Conservation (phyloP, 1,140 invertebrate genomes). For the Drosophila sp. region DNA sequence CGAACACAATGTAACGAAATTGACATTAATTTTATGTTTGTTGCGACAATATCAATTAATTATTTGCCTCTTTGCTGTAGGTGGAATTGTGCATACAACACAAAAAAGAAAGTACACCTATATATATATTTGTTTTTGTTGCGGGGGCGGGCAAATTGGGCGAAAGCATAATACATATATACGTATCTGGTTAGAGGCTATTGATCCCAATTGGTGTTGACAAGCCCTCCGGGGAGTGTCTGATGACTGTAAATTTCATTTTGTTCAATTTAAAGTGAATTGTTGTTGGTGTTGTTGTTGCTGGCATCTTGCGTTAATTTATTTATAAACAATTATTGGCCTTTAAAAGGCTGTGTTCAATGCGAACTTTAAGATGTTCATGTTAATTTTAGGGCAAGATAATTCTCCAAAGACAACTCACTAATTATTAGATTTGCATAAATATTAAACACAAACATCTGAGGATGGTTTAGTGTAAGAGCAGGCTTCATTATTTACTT, state of each 20-base stretch:
- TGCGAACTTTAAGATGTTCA: background rate
- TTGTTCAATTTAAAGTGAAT: conserved; percentile 16
- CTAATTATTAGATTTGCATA: too few relatives aligned
- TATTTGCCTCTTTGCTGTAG: conserved; percentile 35
- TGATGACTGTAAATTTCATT: conserved; percentile 6
- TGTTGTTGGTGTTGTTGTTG: conserved; percentile 10
- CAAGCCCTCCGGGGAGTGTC: conserved; percentile 37
- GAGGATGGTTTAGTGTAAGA: too few relatives aligned
- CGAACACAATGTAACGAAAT: conserved; percentile 50
- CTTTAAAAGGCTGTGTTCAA: background rate
- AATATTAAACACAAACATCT: too few relatives aligned
- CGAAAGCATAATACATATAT: background rate
- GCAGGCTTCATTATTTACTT: too few relatives aligned
- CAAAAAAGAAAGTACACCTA: conserved; percentile 18
- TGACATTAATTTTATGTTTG: conserved; percentile 65
- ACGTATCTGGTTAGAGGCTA: conserved; percentile 29
- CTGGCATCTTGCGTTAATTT: conserved; percentile 3
- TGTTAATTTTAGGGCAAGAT: too few relatives aligned
- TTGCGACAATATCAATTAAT: conserved; percentile 61
- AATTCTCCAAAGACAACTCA: too few relatives aligned
- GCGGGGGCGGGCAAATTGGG: conserved; percentile 2
- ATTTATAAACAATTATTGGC: conserved; percentile 1
- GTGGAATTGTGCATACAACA: conserved; percentile 4
- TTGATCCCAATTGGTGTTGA: conserved; percentile 58
- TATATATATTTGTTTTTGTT: conserved; percentile 12